Conservation (phyloP, 2,113 vertebrate species). For the Dromiciops gliroides region DNA sequence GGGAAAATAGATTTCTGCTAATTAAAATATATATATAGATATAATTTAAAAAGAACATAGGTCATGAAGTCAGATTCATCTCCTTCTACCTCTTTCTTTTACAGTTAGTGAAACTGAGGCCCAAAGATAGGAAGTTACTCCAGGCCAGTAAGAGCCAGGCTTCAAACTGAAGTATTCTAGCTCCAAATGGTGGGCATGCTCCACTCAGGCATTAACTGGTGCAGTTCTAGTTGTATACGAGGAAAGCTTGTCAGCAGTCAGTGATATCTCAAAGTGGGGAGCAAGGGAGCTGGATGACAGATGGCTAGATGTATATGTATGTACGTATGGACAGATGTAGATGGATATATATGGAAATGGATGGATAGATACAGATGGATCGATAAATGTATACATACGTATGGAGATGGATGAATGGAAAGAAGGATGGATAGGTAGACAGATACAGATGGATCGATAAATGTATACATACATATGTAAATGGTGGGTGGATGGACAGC, state of each 20-base stretch:
- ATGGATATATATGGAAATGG: neutral
- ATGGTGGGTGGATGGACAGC: no score
- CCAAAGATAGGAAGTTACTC: neutral
- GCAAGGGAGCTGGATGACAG: neutral
- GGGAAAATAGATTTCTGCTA: neutral
- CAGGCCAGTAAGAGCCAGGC: neutral
- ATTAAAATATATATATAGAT: neutral
- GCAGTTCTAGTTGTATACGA: neutral
- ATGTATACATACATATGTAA: no score
- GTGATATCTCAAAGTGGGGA: neutral
- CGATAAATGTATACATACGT: neutral
- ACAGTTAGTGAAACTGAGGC: neutral
- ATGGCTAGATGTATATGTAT: neutral
- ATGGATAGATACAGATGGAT: neutral
- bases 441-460: no score
- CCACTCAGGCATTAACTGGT: neutral
- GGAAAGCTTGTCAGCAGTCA: neutral
- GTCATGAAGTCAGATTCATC: neutral
- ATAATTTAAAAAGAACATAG: neutral
- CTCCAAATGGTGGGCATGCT: neutral
- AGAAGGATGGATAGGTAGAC: neutral
- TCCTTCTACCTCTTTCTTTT: neutral
- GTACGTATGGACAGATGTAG: no score
- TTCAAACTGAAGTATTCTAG: neutral
- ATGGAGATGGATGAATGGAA: neutral